Conservation (phyloP, 2,888 invertebrate species). For the Ellobium chinense region DNA sequence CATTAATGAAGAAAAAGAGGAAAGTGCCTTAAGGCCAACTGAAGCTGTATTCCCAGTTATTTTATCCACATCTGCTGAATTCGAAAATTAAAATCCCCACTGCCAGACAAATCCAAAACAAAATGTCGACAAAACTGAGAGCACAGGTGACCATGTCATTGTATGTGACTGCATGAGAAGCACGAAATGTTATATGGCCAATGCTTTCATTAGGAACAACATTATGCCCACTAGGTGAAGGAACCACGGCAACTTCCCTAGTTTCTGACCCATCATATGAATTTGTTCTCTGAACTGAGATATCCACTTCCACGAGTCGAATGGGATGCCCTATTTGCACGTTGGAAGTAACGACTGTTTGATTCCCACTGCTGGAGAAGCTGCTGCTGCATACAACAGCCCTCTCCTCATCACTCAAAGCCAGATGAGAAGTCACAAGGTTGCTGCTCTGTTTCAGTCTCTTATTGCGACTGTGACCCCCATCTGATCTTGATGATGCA, state of each 20-base stretch:
- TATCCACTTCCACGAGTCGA: constrained; percentile 10
- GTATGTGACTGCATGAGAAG: neutral
- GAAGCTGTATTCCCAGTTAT: too few species aligned
- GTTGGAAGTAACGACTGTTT: constrained; percentile 2
- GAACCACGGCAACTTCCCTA: neutral
- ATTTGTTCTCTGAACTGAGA: neutral
- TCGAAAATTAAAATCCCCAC: constrained; percentile 29
- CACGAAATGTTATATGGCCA: neutral
- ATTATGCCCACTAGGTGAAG: constrained; percentile 18
- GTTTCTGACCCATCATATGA: neutral
- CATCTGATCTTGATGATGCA: neutral
- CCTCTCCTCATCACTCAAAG: neutral
- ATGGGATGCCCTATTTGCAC: neutral
- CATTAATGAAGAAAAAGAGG: too few species aligned
- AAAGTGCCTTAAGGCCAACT: too few species aligned
- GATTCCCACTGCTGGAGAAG: constrained; percentile 6
- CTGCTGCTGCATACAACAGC: neutral
- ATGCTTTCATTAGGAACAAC: neutral
- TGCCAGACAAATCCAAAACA: constrained; percentile 36
- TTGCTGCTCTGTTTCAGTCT: neutral
- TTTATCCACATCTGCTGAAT: too few species aligned
- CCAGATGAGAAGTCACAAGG: neutral
- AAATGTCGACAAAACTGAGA: constrained; percentile 26
- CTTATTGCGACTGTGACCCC: neutral
- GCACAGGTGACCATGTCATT: constrained; percentile 22